Evolutionary conservation across 2,113 vertebrate species (phyloP).

Genomic region (Chionomys nivalis): DNA sequence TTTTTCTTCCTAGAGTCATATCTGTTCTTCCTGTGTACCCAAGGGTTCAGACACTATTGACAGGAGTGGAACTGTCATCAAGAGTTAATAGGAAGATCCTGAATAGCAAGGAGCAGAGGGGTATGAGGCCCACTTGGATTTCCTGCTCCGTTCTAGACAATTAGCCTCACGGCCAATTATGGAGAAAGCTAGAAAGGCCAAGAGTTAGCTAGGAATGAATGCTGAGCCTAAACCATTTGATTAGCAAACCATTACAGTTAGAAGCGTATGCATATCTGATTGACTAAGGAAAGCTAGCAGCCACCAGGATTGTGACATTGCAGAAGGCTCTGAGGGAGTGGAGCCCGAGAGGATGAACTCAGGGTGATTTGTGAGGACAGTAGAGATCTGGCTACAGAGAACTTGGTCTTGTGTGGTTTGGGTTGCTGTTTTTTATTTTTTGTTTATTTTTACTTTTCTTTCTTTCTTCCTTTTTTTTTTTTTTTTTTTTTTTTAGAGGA

Average conservation of each 20-base stretch:
- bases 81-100: neutral
- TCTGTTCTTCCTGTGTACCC: neutral
- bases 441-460: neutral
- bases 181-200: conserved; percentile 43
- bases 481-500: conserved; percentile 36
- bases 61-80: neutral
- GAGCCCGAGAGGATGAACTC: conserved; percentile 76
- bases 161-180: neutral
- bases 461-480: neutral
- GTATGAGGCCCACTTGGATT: neutral
- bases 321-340: conserved; percentile 64
- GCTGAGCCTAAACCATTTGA: conserved; percentile 39
- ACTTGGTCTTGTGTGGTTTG: neutral
- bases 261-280: conserved; percentile 70
- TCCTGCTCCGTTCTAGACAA: neutral
- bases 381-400: conserved; percentile 74
- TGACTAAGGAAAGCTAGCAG: conserved; percentile 67
- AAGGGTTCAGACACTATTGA: neutral
- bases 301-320: conserved; percentile 63
- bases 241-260: conserved; percentile 75
- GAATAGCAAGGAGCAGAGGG: neutral
- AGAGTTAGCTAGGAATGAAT: conserved; percentile 16
- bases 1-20: neutral
- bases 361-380: conserved; percentile 70
- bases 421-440: neutral